Evolutionary conservation across 1,140 invertebrate genomes (phyloP).

Genomic region (Atopsyche davidsoni): DNA sequence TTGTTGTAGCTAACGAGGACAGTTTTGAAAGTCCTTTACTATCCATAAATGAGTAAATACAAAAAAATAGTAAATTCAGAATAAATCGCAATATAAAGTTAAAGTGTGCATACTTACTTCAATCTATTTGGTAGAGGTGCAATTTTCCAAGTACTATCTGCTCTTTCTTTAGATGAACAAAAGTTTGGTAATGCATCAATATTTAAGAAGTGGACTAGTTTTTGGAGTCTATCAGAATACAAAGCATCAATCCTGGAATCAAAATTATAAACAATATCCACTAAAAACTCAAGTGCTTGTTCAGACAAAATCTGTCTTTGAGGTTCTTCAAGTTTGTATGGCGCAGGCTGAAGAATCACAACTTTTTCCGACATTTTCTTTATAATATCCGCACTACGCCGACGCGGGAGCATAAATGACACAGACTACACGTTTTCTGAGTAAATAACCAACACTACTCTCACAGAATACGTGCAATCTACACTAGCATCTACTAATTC

Average conservation of each 20-base stretch:
- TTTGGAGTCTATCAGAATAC: slow-evolving; percentile 38
- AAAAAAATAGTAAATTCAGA: too few species aligned
- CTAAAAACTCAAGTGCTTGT: slow-evolving; percentile 42
- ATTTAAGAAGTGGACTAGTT: slow-evolving; percentile 33
- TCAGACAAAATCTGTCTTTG: slow-evolving; percentile 43
- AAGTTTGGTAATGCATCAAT: slow-evolving; percentile 31
- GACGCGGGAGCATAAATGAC: too few species aligned
- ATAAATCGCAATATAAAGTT: too few species aligned
- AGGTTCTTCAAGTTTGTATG: slow-evolving; percentile 45
- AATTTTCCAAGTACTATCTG: slow-evolving; percentile 49
- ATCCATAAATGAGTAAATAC: too few species aligned
- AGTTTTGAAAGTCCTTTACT: too few species aligned
- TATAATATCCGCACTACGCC: too few species aligned
- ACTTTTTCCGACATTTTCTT: slow-evolving; percentile 23
- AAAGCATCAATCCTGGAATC: slow-evolving; percentile 42
- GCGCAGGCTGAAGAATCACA: slow-evolving; percentile 42
- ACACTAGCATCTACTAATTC: too few species aligned
- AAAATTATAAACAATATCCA: slow-evolving; percentile 42
- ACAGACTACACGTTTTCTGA: too few species aligned
- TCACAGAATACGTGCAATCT: too few species aligned
- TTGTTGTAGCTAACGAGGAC: too few species aligned
- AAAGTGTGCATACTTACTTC: slow-evolving; percentile 42
- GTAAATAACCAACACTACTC: too few species aligned
- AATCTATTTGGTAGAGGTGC: slow-evolving; percentile 47
- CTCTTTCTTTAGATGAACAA: slow-evolving; percentile 35